Percentiles rank a stretch among this genome's conserved stretches.
These are phyloP conservation scores for Babylonia areolata DNA, from an alignment of 1,140 invertebrate species.

Conservation along the genomic window DNA sequence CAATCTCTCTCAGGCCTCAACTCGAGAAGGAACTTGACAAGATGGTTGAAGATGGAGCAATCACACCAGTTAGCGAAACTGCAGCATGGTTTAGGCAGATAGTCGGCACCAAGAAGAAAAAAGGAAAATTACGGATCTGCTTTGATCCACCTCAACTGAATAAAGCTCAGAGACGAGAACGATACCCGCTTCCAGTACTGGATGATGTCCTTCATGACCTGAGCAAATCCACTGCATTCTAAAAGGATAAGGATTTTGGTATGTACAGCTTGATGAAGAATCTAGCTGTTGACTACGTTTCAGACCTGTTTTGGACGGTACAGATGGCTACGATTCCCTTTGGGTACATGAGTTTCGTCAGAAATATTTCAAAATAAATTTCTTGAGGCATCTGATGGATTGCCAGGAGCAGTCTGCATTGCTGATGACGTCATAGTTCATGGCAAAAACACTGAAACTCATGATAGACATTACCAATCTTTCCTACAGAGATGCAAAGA, in stretches of 20 bases:
- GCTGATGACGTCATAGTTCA: constrained; percentile 72
- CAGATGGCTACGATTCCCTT: constrained; percentile 43
- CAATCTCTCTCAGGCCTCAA: constrained; percentile 37
- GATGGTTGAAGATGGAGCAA: constrained; percentile 40
- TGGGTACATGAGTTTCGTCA: constrained; percentile 30
- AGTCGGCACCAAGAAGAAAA: constrained; percentile 45
- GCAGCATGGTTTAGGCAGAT: constrained; percentile 54
- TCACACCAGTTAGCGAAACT: constrained; percentile 52
- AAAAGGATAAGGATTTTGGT: constrained; percentile 55
- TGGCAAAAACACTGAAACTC: constrained; percentile 50
- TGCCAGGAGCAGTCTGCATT: constrained; percentile 67
- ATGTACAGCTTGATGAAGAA: constrained; percentile 50
- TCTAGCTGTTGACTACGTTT: constrained; percentile 50
- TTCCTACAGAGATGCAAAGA: constrained; percentile 67
- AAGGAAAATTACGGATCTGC: constrained; percentile 50
- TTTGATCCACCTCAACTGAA: constrained; percentile 58
- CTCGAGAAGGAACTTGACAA: constrained; percentile 44
- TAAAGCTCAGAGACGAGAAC: constrained; percentile 46
- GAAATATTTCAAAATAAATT: constrained; percentile 69
- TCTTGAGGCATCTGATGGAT: constrained; percentile 58
- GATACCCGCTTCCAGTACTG: constrained; percentile 41
- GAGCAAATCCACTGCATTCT: constrained; percentile 51
- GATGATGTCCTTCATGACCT: constrained; percentile 54
- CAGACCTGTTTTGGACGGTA: constrained; percentile 52
- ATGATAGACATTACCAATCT: constrained; percentile 41